Base-by-base conservation (phyloP, 2,113 vertebrate species). In the Anoura caudifer region DNA sequence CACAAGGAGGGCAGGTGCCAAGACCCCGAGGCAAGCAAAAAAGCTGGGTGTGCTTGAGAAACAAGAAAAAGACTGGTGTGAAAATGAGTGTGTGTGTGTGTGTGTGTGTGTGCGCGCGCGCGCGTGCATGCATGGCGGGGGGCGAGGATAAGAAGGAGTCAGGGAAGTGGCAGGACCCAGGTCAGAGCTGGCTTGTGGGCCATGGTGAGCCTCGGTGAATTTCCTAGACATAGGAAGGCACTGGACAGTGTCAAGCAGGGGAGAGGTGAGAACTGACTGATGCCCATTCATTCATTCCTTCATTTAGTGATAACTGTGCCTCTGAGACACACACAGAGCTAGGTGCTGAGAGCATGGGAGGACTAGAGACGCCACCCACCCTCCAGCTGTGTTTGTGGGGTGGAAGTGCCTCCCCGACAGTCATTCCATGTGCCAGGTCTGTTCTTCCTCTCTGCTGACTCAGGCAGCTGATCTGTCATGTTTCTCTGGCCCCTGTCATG, bases 11-110 rank as follows among this genome's bases (percentile, higher is more conserved):
- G 77, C 73, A 88, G 67, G 65, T 61, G 86, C 95, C 94, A 89
- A 92, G 92, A 92, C 65, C 87, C 96, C 16, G 81, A 81, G 87
- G 91, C 88, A 80, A 73, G 80, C 56, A 59, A 70, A 56, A 93
- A 80, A 70, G 14, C 56, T 69, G 43, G 52, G 76, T 41, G 50
- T 76, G 63, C 87, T 80, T 93, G 54, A 87, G 76, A 92, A 82
- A 61, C 38, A 88, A 67, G 52, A 73, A 69, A 22, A 56, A 52
- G 15, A 4, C 45, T 63, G 16, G 11, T 12, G 1, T 52, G 17
- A 52, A 28, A 61, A 36, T 63, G n/a, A 80, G 13, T 36, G 16
- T 83, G 80, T 83, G 80, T 33, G 38, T 4, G 14, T 4, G 24
- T 16, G 24, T 11, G 24, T 52, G 54, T 10, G 73, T n/a, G 52